Base-by-base conservation (phyloP, 1,140 invertebrate genomes). In the Drosophila parvula region DNA sequence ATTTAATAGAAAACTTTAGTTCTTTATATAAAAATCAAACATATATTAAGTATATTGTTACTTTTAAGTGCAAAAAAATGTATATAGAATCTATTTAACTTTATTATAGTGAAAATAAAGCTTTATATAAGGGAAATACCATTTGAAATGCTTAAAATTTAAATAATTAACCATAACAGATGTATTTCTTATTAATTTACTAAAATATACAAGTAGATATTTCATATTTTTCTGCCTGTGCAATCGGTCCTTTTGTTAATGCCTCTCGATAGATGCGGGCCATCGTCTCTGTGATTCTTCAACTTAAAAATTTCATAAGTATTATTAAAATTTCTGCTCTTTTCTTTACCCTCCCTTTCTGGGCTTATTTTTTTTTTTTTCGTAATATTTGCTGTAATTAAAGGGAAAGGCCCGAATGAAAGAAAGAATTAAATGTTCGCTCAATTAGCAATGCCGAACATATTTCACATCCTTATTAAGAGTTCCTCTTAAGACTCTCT, bases 381-480 rank as follows among this genome's bases (percentile, higher is more conserved):
- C 18, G 48, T 50, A 11, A 14, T 41, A 50, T 38, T 30, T 44
- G 34, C 30, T 45, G 56, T 77, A 77, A 77, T 77, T 77, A 77
- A 78, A 62, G 36, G 64, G 50, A 62, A 64, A 69, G 44, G 36
- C 63, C 48, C 28, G 57, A 34, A 36, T 18, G 32, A 67, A 69
- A 38, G 34, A 55, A 50, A 28, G 40, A 61, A 62, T 82, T 82
- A 82, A 83, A 79, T 69, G 60, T 50, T 70, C 81, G 81, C 81
- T 84, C 82, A 86, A 86, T 86, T 86, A 86, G 82, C 83, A 88
- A 43, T 79, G 71, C 83, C 62, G 60, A 64, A 79, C 76, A 85
- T 88, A 79, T 82, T 86, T 86, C 83, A 86, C 83, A 86, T 86
- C 83, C 83, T 88, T 86, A 86, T 86, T 88, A 86, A 86, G 81